Evolutionary conservation across 2,113 vertebrate species (phyloP), one percentile per base, ranked within the genome.

Genomic region (Shinisaurus crocodilurus): DNA sequence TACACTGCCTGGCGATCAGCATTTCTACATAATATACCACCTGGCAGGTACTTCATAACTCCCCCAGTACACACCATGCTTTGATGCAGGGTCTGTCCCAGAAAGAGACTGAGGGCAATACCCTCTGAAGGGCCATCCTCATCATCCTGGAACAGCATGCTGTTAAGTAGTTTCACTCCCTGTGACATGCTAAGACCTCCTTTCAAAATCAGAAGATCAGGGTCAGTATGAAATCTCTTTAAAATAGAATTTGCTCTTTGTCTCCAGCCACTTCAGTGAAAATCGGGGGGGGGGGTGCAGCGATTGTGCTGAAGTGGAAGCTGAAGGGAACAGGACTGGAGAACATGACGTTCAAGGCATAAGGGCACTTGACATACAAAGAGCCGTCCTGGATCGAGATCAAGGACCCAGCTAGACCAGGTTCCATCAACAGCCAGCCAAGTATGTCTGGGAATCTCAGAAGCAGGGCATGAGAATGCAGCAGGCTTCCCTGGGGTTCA

Each of bases 81-180:
- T 91, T 54, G 40, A 43, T 2, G 32, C 1, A 79, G 67, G n/a
- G 25, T 27, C 12, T 86, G 72, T 27, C 10, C 37, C 48, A 60
- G 67, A 50, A 63, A 57, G 54, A 80, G 43, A 60, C 37, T 87
- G 65, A 18, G 12, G 43, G 48, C 67, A 63, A 60, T 45, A 75
- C 18, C 12, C 57, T 12, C 27, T 1, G 90, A 95, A 94, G 90
- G 82, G 81, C 57, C 89, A 88, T 94, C 82, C 70, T 63, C 93
- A 57, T 0, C 57, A 40, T 27, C 74, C 86, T 79, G 91, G 92
- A 95, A 94, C 86, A 94, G 57, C 93, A 89, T 43, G 80, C 2
- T 0, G 48, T 86, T 67, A 93, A 95, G 92, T 94, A 88, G 79
- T 67, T 82, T 88, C 74, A 79, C 8, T 69, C 20, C 74, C 40